phyloP scores from a whole-genome alignment of 2,888 invertebrate species.

The Dermolepida albohirtum region DNA sequence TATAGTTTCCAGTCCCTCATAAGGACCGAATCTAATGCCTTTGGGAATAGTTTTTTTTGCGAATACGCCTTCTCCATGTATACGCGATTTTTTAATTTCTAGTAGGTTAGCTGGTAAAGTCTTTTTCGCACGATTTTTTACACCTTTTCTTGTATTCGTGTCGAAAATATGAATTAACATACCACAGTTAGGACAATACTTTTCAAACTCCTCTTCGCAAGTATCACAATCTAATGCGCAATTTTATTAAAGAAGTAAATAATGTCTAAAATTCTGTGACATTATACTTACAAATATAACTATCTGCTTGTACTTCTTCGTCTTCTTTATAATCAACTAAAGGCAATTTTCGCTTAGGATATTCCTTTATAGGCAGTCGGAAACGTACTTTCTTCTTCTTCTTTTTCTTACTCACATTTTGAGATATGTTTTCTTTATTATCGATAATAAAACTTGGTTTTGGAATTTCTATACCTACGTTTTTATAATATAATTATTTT shows the following conservation, averaged over 20 bases:
- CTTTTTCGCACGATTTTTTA: slow-evolving; percentile 46
- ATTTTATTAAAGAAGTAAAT: not conserved
- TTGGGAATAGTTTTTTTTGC: slow-evolving; percentile 45
- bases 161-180: slow-evolving; percentile 16
- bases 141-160: not conserved
- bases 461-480: slow-evolving; percentile 7
- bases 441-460: slow-evolving; percentile 8
- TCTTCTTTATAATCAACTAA: slow-evolving; percentile 12
- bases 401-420: not conserved
- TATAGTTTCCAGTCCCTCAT: slow-evolving; percentile 47
- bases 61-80: slow-evolving; percentile 53
- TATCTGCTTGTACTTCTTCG: not conserved
- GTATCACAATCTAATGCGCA: slow-evolving; percentile 17
- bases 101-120: slow-evolving; percentile 50
- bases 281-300: slow-evolving; percentile 9
- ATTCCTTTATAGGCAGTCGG: slow-evolving; percentile 8
- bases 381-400: slow-evolving; percentile 14
- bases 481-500: not conserved
- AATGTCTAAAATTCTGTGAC: slow-evolving; percentile 3
- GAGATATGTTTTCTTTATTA: slow-evolving; percentile 1
- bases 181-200: slow-evolving; percentile 20
- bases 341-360: slow-evolving; percentile 13
- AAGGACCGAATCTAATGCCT: slow-evolving; percentile 53
- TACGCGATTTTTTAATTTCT: slow-evolving; percentile 47
- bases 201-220: slow-evolving; percentile 20